These are phyloP conservation scores for Steinernema feltiae DNA, from an alignment of 1,140 invertebrate species.

Conservation along the genomic window DNA sequence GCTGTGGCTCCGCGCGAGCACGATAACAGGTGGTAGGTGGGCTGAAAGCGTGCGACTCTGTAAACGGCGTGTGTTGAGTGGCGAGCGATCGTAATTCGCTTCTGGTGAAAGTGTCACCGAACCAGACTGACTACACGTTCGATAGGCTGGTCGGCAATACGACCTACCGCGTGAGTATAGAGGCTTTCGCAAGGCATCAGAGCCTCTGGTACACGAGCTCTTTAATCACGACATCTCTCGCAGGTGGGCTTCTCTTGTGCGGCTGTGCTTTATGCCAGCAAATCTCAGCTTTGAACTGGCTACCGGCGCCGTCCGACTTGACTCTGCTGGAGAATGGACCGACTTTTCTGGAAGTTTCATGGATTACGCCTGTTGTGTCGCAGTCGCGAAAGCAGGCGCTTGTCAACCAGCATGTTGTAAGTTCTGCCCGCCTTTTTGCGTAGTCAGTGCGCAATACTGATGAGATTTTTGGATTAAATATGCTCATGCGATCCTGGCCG, in stretches of 20 bases:
- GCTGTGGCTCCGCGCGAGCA: neutral
- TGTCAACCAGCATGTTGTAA: constrained; percentile 4
- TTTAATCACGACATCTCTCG: neutral
- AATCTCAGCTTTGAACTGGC: neutral
- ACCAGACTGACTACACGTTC: neutral
- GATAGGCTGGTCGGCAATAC: neutral
- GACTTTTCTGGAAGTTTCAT: neutral
- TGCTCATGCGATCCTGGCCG: too few species aligned
- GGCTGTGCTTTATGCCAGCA: neutral
- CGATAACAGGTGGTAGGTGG: neutral
- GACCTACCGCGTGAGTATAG: neutral
- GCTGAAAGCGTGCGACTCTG: neutral
- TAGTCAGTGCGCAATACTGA: too few species aligned
- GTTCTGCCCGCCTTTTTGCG: too few species aligned
- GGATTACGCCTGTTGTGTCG: neutral
- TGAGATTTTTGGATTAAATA: too few species aligned
- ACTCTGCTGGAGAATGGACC: neutral
- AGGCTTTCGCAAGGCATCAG: neutral
- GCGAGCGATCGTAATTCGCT: neutral
- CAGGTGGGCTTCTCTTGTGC: neutral
- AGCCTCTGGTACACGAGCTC: constrained; percentile 1
- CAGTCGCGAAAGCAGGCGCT: neutral
- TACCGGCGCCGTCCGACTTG: neutral
- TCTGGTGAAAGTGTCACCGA: neutral
- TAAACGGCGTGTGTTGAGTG: neutral